Base-by-base conservation (phyloP, 2,888 invertebrate species). In the Agrypnus murinus region DNA sequence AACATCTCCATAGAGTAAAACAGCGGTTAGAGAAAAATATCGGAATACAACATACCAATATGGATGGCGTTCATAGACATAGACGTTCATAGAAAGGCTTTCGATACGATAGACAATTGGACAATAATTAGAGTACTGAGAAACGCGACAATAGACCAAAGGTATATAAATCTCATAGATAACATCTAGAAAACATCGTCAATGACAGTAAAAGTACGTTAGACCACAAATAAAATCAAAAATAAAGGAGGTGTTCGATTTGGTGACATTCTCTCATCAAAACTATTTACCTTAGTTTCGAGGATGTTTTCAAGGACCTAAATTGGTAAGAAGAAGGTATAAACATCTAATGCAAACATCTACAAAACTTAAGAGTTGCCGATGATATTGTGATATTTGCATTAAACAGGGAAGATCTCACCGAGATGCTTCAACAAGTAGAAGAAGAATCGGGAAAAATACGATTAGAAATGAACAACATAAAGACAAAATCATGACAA, bases 361-460 rank as follows among this genome's bases (percentile, higher is more conserved):
- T 40, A 10, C 8, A 9, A 40, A 40, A 40, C 8, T 10, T 40
- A 40, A 40, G 40, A n/a, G 8, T 40, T 10, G 40, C 40, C 40
- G 40, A 40, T 40, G 40, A 40, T n/a, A n/a, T n/a, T 40, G 40
- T 40, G 40, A 4, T 40, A 40, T 40, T 40, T n/a, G 6, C 40
- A 3, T n/a, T 3, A n/a, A 40, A 40, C n/a, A 40, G 8, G 10
- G 40, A 40, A n/a, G 40, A 40, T 2, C 5, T 40, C n/a, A n/a
- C n/a, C n/a, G n/a, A n/a, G n/a, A n/a, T n/a, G n/a, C n/a, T n/a
- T n/a, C n/a, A n/a, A n/a, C n/a, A n/a, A n/a, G n/a, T n/a, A n/a
- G n/a, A n/a, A n/a, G n/a, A n/a, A n/a, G n/a, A n/a, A n/a, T n/a
- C n/a, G n/a, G n/a, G n/a, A n/a, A n/a, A n/a, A n/a, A n/a, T n/a